Conservation (phyloP, 2,113 vertebrate genomes). For the Corythornis cristatus region DNA sequence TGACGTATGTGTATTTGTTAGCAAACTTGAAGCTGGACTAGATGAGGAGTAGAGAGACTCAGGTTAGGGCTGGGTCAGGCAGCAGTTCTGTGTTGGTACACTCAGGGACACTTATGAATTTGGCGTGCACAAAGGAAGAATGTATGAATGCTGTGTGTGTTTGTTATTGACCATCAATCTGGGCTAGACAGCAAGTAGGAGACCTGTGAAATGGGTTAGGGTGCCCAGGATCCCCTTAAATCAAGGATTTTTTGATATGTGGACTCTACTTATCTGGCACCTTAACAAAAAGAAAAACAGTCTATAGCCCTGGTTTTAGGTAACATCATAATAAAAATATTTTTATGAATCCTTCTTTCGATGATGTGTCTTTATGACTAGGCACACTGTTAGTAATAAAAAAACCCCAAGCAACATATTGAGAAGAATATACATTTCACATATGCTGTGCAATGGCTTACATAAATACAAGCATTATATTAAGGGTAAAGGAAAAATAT, state of each 20-base stretch:
- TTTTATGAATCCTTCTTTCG: neutral
- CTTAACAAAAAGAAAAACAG: neutral
- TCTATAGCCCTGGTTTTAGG: neutral
- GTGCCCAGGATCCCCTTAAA: neutral
- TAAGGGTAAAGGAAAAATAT: neutral
- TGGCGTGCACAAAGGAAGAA: neutral
- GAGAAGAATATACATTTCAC: neutral
- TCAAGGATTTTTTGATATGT: neutral
- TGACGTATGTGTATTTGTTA: too few relatives aligned
- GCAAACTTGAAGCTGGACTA: too few relatives aligned
- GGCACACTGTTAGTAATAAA: neutral
- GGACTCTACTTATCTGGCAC: neutral
- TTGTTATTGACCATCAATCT: neutral
- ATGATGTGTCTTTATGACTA: neutral
- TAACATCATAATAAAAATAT: neutral
- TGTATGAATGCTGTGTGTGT: neutral
- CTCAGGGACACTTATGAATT: neutral
- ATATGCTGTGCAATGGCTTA: neutral
- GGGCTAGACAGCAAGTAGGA: neutral
- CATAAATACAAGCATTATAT: neutral
- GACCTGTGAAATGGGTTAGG: neutral
- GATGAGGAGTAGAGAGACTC: too few relatives aligned
- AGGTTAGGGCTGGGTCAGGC: too few relatives aligned
- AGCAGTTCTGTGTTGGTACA: neutral
- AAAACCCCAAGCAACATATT: neutral